Evolutionary conservation across 2,888 invertebrate genomes (phyloP).

Genomic region (Rhogogaster chlorosoma): DNA sequence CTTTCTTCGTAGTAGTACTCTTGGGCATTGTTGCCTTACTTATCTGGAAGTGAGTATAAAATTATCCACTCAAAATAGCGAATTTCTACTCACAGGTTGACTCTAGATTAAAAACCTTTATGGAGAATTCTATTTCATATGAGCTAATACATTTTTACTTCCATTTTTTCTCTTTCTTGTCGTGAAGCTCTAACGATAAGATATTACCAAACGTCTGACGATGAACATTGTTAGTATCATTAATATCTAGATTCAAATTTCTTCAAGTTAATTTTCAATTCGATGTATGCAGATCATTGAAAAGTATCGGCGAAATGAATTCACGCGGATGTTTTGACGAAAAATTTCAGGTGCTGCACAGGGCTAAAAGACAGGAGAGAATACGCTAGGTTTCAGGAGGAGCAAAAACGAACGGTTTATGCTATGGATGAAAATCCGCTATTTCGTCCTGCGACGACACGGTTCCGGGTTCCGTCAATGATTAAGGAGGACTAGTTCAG

Average conservation of each 20-base stretch:
- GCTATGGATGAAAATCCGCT: constrained; percentile 80
- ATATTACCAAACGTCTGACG: background rate
- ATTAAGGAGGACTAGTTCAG: constrained; percentile 63
- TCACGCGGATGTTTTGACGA: background rate
- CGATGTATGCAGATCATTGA: background rate
- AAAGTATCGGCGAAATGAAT: background rate
- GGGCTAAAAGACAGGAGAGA: constrained; percentile 64
- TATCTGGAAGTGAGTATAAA: constrained; percentile 68
- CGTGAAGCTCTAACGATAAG: background rate
- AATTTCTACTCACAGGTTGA: background rate
- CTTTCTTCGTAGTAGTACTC: constrained; percentile 60
- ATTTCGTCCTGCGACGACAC: constrained; percentile 82
- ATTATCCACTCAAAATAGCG: background rate
- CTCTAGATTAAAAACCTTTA: background rate
- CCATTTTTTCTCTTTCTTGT: background rate
- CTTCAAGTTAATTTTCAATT: background rate
- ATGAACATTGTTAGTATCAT: background rate
- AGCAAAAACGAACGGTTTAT: constrained; percentile 63
- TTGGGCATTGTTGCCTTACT: constrained; percentile 64
- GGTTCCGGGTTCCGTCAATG: constrained; percentile 79
- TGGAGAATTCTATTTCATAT: background rate
- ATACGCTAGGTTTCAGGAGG: constrained; percentile 64
- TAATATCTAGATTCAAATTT: background rate
- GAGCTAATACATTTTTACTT: background rate
- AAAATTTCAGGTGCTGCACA: constrained; percentile 61